Conservation (phyloP, 2,797 vertebrate genomes). For the Anguilla anguilla region DNA sequence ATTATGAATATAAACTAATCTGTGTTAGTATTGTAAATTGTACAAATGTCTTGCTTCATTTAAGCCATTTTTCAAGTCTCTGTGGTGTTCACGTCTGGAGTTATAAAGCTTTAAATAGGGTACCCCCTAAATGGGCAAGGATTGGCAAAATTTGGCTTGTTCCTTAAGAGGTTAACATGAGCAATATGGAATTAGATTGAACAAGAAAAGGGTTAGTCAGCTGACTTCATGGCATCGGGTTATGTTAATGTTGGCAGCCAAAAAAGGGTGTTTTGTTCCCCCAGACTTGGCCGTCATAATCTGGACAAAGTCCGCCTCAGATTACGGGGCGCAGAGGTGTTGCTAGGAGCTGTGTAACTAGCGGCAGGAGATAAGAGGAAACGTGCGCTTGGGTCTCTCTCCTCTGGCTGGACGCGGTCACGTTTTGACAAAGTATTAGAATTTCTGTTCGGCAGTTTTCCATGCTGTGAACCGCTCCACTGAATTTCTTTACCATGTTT, state of each 20-base stretch:
- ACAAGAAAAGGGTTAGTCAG: background rate
- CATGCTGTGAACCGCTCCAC: background rate
- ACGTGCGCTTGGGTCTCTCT: background rate
- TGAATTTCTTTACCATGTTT: conserved; percentile 20
- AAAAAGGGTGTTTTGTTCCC: background rate
- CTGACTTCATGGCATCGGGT: background rate
- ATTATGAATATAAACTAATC: no score
- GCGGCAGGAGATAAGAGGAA: no score
- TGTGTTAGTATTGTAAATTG: no score
- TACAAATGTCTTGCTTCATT: no score
- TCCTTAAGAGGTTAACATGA: no score
- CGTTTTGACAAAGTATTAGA: background rate
- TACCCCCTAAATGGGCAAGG: no score
- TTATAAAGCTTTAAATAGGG: no score
- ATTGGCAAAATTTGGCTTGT: no score
- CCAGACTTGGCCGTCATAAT: background rate
- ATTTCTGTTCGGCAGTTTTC: background rate
- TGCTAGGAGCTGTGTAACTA: background rate
- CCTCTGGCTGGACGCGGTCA: background rate
- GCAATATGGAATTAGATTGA: background rate
- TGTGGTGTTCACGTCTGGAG: no score
- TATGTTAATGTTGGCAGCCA: background rate
- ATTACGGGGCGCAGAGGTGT: background rate
- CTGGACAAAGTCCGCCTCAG: background rate
- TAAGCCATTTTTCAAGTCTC: no score